Evolutionary conservation across 35 echinoderm and acorn worm genomes (phyloP).

Genomic region (Lytechinus pictus): DNA sequence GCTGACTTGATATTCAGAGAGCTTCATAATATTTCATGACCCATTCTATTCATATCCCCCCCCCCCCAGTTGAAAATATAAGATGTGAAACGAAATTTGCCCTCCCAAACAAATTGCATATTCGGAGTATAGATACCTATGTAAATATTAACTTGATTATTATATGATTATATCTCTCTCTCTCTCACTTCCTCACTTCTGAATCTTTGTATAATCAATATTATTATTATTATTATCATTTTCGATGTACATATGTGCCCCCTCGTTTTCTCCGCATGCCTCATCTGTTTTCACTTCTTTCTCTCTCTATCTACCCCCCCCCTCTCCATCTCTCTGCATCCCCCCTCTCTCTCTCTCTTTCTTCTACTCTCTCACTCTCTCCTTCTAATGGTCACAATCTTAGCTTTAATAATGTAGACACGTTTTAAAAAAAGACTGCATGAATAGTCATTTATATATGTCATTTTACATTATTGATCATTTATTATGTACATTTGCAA

Average conservation of each 20-base stretch:
- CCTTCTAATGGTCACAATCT: neutral
- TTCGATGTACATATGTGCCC: neutral
- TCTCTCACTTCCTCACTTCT: neutral
- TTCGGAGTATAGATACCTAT: too few relatives aligned
- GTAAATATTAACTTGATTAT: neutral
- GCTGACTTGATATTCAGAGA: neutral
- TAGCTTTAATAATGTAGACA: too few relatives aligned
- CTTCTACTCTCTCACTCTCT: neutral
- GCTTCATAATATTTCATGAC: neutral
- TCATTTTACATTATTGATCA: neutral
- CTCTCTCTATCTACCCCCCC: too few relatives aligned
- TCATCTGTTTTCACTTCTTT: neutral
- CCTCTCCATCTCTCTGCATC: too few relatives aligned
- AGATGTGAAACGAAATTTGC: neutral
- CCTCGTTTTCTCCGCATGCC: neutral
- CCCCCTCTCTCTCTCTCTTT: neutral
- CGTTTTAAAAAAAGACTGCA: neutral
- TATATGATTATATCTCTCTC: neutral
- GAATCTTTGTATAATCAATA: neutral
- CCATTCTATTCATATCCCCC: too few relatives aligned
- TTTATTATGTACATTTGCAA: constrained; percentile 26
- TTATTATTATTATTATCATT: neutral
- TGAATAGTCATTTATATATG: neutral
- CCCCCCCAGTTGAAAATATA: neutral
- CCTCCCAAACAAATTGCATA: neutral